Evolutionary conservation across 2,888 invertebrate genomes (phyloP).

Genomic region (Taenaris catops): DNA sequence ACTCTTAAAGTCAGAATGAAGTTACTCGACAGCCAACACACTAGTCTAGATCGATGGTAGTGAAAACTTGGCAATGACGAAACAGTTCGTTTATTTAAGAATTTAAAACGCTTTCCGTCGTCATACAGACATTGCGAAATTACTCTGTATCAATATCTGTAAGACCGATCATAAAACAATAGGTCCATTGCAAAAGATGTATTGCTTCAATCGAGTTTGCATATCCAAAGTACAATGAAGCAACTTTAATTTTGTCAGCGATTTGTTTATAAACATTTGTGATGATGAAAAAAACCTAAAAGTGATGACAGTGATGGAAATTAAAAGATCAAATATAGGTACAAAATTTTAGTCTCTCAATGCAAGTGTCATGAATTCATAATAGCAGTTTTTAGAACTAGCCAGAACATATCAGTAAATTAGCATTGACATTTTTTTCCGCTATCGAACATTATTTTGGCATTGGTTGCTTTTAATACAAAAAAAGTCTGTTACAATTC

Average conservation of each 20-base stretch:
- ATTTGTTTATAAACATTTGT: slow-evolving; percentile 4
- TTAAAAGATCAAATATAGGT: background rate
- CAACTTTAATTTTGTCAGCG: slow-evolving; percentile 5
- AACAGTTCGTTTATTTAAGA: background rate
- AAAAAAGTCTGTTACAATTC: too few species aligned
- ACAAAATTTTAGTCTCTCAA: too few species aligned
- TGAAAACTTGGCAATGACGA: slow-evolving; percentile 7
- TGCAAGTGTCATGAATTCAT: too few species aligned
- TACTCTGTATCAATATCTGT: slow-evolving; percentile 19
- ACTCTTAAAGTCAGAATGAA: too few species aligned
- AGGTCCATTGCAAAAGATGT: slow-evolving; percentile 14
- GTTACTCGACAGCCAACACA: too few species aligned
- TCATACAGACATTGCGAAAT: slow-evolving; percentile 23
- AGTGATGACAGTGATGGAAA: background rate
- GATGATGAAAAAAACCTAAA: slow-evolving; percentile 1
- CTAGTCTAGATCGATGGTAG: slow-evolving; percentile 18
- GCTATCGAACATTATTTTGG: too few species aligned
- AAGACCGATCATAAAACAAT: slow-evolving; percentile 11
- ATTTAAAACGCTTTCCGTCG: background rate
- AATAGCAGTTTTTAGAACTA: too few species aligned
- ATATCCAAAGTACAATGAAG: slow-evolving; percentile 3
- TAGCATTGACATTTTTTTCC: too few species aligned
- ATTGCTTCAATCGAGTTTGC: slow-evolving; percentile 12
- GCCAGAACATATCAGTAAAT: too few species aligned
- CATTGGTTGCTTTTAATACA: too few species aligned